phyloP scores from a whole-genome alignment of 2,797 vertebrate species.

The Neomorphus geoffroyi region DNA sequence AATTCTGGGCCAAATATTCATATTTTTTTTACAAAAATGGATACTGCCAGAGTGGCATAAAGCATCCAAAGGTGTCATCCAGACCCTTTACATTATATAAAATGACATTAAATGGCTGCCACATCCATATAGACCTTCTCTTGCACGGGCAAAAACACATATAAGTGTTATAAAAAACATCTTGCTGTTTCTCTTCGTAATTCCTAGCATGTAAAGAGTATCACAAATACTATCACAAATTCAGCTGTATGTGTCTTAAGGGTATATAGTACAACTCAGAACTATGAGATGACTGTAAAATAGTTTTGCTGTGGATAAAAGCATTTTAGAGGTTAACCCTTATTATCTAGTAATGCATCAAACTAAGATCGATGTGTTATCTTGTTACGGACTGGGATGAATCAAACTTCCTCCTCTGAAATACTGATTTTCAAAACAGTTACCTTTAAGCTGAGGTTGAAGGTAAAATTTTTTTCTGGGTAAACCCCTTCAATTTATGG shows the following conservation, averaged over 20 bases:
- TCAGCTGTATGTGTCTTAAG: not conserved
- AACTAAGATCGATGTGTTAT: not conserved
- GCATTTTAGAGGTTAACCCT: not conserved
- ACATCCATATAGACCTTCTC: not conserved
- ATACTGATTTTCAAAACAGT: not conserved
- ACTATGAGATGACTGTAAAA: not conserved
- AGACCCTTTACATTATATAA: not conserved
- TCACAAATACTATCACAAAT: too few relatives aligned
- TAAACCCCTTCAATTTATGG: conserved; percentile 13
- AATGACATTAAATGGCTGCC: not conserved
- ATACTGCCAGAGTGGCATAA: not conserved
- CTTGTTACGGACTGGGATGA: conserved; percentile 40
- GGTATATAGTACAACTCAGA: not conserved
- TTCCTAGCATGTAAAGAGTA: not conserved
- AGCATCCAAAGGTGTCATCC: not conserved
- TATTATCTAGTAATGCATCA: conserved; percentile 24
- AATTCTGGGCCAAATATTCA: conserved; percentile 21
- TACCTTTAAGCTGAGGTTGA: conserved; percentile 5
- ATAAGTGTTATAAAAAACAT: not conserved
- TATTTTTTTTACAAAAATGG: not conserved
- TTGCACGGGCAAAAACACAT: not conserved
- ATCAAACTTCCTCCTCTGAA: conserved; percentile 26
- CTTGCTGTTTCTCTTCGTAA: not conserved
- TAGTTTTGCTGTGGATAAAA: not conserved
- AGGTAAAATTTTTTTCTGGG: not conserved